Evolutionary conservation across 2,888 invertebrate genomes (phyloP).

Genomic region (Toxonevra muliebris): DNA sequence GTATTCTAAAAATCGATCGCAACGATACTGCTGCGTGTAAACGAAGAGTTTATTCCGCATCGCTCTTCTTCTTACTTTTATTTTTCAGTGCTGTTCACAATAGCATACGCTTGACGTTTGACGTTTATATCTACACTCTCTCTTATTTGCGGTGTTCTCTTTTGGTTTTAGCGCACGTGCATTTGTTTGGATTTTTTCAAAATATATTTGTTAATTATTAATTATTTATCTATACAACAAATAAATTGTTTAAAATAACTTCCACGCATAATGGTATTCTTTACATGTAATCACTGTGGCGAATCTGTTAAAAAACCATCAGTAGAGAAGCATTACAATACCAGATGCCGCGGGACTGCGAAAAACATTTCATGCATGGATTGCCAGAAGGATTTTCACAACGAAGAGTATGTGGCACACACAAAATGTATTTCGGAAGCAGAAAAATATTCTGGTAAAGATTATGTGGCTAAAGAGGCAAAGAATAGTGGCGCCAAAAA

Average conservation of each 20-base stretch:
- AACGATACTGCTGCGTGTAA: too few relatives aligned
- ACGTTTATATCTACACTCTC: neutral
- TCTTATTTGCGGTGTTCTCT: neutral
- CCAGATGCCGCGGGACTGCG: slow-evolving; percentile 73
- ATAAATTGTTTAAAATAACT: too few relatives aligned
- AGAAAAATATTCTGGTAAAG: slow-evolving; percentile 88
- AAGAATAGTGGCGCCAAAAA: slow-evolving; percentile 87
- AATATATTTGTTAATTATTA: too few relatives aligned
- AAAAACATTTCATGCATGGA: slow-evolving; percentile 90
- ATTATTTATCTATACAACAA: too few relatives aligned
- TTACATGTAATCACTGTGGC: slow-evolving; percentile 92
- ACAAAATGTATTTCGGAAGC: slow-evolving; percentile 88
- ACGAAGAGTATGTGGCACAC: slow-evolving; percentile 79
- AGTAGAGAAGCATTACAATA: slow-evolving; percentile 87
- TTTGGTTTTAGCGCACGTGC: slow-evolving; percentile 34
- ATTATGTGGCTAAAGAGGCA: slow-evolving; percentile 73
- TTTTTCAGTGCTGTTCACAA: neutral
- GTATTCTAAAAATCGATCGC: too few relatives aligned
- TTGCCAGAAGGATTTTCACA: slow-evolving; percentile 88
- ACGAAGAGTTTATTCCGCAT: too few relatives aligned
- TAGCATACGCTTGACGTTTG: neutral
- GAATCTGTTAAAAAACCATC: slow-evolving; percentile 90
- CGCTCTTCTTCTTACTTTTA: neutral
- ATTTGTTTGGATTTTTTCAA: slow-evolving; percentile 30
- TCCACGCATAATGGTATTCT: slow-evolving; percentile 81